Percentiles rank a stretch among this genome's conserved stretches.
Conservation (phyloP, 2,888 invertebrate genomes). For the Drosophila percnosoma region DNA sequence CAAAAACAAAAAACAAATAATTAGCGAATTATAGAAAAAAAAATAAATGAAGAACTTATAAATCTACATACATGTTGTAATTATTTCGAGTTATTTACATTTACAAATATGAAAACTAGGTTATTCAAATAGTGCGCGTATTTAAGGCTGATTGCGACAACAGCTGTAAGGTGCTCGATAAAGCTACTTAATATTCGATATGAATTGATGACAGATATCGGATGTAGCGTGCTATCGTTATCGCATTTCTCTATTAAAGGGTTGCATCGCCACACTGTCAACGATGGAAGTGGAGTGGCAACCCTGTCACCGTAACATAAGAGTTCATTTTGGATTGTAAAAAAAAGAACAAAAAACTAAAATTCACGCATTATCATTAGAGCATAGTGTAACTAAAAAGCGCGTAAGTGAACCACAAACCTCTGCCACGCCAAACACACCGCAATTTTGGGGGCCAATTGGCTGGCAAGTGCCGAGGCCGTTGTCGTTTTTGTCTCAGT, state of each 20-base stretch:
- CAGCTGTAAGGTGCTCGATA: conserved; percentile 5
- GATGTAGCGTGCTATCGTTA: neutral
- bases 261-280: conserved; percentile 28
- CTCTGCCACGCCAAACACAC: neutral
- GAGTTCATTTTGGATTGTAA: conserved; percentile 64
- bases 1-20: conserved; percentile 26
- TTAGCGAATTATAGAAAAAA: conserved; percentile 61
- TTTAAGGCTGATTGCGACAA: neutral
- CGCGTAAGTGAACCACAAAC: conserved; percentile 54
- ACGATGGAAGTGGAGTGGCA: conserved; percentile 44
- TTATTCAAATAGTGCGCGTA: conserved; percentile 11
- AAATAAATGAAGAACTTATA: conserved; percentile 43
- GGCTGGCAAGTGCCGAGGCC: conserved; percentile 25
- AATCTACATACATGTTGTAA: conserved; percentile 31
- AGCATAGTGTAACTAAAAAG: conserved; percentile 50
- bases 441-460: conserved; percentile 32
- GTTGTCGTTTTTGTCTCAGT: conserved; percentile 19
- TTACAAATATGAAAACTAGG: neutral
- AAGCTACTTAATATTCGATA: conserved; percentile 4
- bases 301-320: conserved; percentile 56
- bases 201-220: neutral
- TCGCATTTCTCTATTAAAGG: conserved; percentile 17
- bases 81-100: neutral
- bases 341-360: conserved; percentile 59
- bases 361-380: conserved; percentile 62